phyloP scores from a whole-genome alignment of 2,113 vertebrate species.

The Callipepla californica region DNA sequence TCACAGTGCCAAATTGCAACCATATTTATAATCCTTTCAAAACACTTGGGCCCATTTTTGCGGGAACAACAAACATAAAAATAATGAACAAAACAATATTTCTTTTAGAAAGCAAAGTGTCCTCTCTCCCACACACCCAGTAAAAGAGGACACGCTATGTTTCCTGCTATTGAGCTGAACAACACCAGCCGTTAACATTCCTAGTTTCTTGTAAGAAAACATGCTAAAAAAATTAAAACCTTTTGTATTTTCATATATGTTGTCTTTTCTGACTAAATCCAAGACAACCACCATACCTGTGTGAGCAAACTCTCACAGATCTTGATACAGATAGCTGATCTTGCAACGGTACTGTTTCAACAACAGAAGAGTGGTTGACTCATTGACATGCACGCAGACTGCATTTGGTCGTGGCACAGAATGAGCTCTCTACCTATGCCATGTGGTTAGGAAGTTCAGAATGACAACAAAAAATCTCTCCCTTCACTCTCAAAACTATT shows the following conservation, averaged over 20 bases:
- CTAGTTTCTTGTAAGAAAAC: background rate
- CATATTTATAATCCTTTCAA: slow-evolving; percentile 81
- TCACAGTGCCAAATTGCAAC: slow-evolving; percentile 71
- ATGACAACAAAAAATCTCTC: background rate
- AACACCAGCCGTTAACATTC: background rate
- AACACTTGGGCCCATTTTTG: slow-evolving; percentile 58
- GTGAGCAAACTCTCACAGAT: background rate
- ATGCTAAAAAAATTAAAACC: background rate
- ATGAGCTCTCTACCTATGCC: background rate
- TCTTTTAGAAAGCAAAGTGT: slow-evolving; percentile 16
- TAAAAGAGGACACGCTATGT: slow-evolving; percentile 33
- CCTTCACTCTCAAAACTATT: background rate
- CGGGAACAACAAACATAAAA: slow-evolving; percentile 70
- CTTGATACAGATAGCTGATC: background rate
- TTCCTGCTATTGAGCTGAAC: slow-evolving; percentile 15
- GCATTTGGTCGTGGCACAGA: slow-evolving; percentile 5
- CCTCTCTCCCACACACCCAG: background rate
- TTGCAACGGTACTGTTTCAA: slow-evolving; percentile 3
- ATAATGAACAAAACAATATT: slow-evolving; percentile 60
- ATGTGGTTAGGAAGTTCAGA: background rate
- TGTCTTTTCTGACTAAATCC: background rate
- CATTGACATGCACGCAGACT: background rate
- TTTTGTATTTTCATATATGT: background rate
- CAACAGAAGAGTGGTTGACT: background rate
- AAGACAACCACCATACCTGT: background rate